Evolutionary conservation across 2,797 vertebrate species (phyloP), one percentile per base, ranked within the genome.

Genomic region (Gorsachius magnificus): DNA sequence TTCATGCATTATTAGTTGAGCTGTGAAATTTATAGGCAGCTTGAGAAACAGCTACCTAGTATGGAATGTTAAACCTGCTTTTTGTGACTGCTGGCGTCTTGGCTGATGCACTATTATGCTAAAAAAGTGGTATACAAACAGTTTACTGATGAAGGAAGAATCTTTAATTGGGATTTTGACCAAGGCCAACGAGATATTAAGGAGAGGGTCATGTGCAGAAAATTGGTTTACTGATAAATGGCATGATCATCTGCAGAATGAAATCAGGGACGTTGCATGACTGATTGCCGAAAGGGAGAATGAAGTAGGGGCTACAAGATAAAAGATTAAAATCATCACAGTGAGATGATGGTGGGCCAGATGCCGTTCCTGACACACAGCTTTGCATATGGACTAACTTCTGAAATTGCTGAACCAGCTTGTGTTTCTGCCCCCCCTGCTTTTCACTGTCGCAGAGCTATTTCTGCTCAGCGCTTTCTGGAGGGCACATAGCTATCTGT

Each of bases 81-180:
- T 80, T 92, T 76, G 72, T 74, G 75, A 69, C 65, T 64, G 74
- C 53, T 93, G 85, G 35, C 6, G 2, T 87, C 36, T 83, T 93
- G 69, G 65, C 25, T 83, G 43, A 71, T 89, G 22, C 82, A 28
- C 28, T 92, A 1, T 83, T 95, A 43, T 75, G 28, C 53, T 89
- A 33, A 48, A 90, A 83, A 77, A 13, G 19, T 46, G 31, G 12
- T 71, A 58, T 60, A 79, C 45, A 80, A 97, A 71, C 77, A 85
- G 48, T 84, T 88, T 89, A 63, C 16, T 86, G 56, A 78, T 50
- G 64, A 89, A 76, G 56, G 38, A 76, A 86, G 38, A 50, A 33
- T 79, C 35, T 93, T 86, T 92, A 94, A 43, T 78, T 90, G n/a
- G 16, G 38, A 69, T 9, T 90, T 90, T 94, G 46, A 74, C 58